Base-by-base conservation (phyloP, 2,888 invertebrate species). In the Conops quadrifasciatus region DNA sequence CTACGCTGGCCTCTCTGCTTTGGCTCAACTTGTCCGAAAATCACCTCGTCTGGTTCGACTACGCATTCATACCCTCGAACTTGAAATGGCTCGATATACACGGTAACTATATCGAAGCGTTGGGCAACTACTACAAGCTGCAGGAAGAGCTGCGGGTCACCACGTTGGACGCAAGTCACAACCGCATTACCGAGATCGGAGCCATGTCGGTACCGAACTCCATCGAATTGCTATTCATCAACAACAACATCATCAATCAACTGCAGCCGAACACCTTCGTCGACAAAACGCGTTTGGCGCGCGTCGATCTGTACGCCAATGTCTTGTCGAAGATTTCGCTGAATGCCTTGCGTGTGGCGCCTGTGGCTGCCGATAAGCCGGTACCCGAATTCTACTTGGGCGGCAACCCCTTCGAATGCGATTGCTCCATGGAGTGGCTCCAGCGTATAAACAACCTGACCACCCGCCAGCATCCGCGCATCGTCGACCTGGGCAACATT, bases 401-500 rank as follows among this genome's bases (percentile, higher is more conserved):
- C 74, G 94, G 94, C 63, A 97, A 97, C 86, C 96, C 97, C 16
- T 95, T 97, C 87, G 92, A 94, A 80, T 97, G 97, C 87, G 95
- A 96, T 83, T 97, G 97, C 87, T 92, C 93, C 75, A 95, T 97
- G 95, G 96, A 96, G 85, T 97, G 97, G 97, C 87, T 96, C 80
- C 95, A 95, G 77, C 90, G 93, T 71, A 92, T 95, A 85, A 95
- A 95, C 86, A 94, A 93, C 85, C 91, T 94, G 89, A 93, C 93
- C 75, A 90, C 92, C 78, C 88, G 94, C 67, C 94, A 94, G 83
- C 93, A 95, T 83, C 95, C 96, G 67, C 90, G 91, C 72, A 92
- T 96, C 78, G 94, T 95, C 90, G 96, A 96, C 84, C 87, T 95
- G 79, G 93, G 93, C 81, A 94, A 94, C 81, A 93, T 96, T 72